Evolutionary conservation across 1,140 invertebrate genomes (phyloP).

Genomic region (Epicauta chinensis): DNA sequence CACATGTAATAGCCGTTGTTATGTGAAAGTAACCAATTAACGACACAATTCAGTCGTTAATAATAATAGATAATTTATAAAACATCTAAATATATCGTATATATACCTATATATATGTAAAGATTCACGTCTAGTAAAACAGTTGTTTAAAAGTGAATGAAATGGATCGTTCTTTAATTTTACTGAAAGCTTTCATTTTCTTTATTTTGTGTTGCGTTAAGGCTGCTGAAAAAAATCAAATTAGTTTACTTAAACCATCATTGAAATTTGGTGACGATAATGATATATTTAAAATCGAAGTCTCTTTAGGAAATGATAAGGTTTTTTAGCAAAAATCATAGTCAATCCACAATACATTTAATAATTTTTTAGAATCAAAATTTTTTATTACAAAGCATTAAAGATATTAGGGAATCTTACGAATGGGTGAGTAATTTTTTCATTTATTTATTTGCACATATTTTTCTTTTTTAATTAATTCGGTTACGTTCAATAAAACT

Average conservation of each 20-base stretch:
- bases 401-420: background rate
- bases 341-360: background rate
- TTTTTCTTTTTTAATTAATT: too few species aligned
- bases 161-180: conserved; percentile 12
- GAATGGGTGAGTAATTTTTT: conserved; percentile 4
- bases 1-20: conserved; percentile 12
- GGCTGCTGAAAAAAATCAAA: background rate
- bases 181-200: conserved; percentile 6
- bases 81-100: too few species aligned
- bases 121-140: conserved; percentile 2
- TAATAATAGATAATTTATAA: too few species aligned
- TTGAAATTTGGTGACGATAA: conserved; percentile 1
- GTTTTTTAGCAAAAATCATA: background rate
- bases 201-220: background rate
- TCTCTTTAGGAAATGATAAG: conserved; percentile 10
- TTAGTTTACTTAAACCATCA: conserved; percentile 3
- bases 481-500: too few species aligned
- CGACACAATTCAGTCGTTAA: too few species aligned
- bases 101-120: too few species aligned
- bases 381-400: background rate
- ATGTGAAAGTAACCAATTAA: conserved; percentile 8
- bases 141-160: conserved; percentile 6
- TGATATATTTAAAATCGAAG: conserved; percentile 12
- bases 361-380: conserved; percentile 1
- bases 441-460: too few species aligned